Conservation (phyloP, 2,797 vertebrate genomes). For the Tachyglossus aculeatus region DNA sequence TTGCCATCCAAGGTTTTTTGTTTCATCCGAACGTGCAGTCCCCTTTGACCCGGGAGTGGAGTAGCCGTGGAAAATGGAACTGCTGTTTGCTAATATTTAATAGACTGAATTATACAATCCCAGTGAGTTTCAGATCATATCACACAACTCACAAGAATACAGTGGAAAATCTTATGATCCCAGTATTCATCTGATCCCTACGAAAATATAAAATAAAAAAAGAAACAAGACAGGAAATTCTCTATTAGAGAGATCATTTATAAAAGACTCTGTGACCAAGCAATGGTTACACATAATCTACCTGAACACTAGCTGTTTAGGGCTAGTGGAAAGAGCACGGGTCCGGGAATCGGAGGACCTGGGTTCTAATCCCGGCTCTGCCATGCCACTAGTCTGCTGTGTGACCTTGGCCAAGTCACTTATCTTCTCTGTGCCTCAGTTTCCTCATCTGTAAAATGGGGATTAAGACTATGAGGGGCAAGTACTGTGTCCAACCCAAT, state of each 20-base stretch:
- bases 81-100: neutral
- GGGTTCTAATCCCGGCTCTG: neutral
- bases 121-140: neutral
- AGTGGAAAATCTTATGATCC: neutral
- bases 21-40: too few relatives aligned
- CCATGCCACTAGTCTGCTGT: neutral
- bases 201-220: neutral
- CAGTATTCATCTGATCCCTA: neutral
- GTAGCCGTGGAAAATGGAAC: too few relatives aligned
- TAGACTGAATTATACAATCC: neutral
- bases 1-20: too few relatives aligned
- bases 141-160: neutral
- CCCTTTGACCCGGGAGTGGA: too few relatives aligned
- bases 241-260: neutral
- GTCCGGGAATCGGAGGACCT: neutral
- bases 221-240: neutral
- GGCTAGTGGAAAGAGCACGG: neutral
- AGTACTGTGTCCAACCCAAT: too few relatives aligned
- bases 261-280: conserved; percentile 1
- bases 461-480: too few relatives aligned
- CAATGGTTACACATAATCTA: neutral
- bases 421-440: neutral
- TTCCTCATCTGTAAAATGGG: too few relatives aligned
- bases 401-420: neutral
- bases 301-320: too few relatives aligned